Evolutionary conservation across 2,113 vertebrate genomes (phyloP).

Genomic region (Pionites leucogaster): DNA sequence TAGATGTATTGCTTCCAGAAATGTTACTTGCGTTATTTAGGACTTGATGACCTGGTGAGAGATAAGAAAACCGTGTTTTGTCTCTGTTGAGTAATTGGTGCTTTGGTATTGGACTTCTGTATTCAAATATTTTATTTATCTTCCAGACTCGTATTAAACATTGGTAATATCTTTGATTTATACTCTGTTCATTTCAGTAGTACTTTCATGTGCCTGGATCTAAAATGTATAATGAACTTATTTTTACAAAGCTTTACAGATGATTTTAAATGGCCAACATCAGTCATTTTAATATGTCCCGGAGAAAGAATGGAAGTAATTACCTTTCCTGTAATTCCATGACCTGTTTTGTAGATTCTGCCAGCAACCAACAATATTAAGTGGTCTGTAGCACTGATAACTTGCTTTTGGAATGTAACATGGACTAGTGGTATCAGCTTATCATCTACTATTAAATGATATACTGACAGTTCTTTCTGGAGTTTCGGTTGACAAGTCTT

Average conservation of each 20-base stretch:
- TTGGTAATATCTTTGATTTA: conserved; percentile 37
- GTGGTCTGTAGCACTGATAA: neutral
- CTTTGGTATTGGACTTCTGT: neutral
- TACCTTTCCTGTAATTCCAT: conserved; percentile 4
- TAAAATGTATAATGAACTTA: conserved; percentile 37
- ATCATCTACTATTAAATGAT: neutral
- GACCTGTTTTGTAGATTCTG: conserved; percentile 17
- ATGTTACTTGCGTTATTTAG: neutral
- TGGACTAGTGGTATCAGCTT: neutral
- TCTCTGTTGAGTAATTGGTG: neutral
- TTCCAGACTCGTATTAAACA: conserved; percentile 11
- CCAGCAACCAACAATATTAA: neutral
- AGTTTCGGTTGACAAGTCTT: neutral
- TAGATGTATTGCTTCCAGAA: neutral
- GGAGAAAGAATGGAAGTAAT: neutral
- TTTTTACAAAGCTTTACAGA: conserved; percentile 5
- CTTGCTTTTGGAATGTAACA: neutral
- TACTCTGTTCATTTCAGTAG: neutral
- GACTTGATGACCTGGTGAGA: too few species aligned
- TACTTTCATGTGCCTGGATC: conserved; percentile 6
- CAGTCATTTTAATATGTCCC: conserved; percentile 29
- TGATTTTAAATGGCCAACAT: conserved; percentile 30
- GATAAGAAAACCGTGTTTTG: neutral
- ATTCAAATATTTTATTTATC: conserved; percentile 3
- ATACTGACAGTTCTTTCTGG: neutral